Evolutionary conservation across 2,113 vertebrate genomes (phyloP).

Genomic region (Sinocyclocheilus anophthalmus): DNA sequence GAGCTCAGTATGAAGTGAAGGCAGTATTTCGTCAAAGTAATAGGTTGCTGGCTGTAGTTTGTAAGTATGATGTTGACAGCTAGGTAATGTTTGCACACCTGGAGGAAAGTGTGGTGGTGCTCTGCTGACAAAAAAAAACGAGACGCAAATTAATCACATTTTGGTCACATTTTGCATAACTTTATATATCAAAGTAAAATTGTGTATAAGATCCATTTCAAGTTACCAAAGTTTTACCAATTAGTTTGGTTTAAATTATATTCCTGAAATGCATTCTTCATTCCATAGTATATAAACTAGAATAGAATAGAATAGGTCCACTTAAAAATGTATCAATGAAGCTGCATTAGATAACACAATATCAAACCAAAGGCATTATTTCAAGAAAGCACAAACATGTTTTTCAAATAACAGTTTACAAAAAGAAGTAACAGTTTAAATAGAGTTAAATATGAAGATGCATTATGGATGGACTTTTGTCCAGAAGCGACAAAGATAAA

Average conservation of each 20-base stretch:
- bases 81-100: constrained; percentile 38
- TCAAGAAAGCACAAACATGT: not conserved
- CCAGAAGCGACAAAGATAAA: not conserved
- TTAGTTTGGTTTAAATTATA: not conserved
- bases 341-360: not conserved
- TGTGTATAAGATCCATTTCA: not conserved
- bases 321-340: not conserved
- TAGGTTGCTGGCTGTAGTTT: not conserved
- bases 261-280: not conserved
- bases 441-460: not conserved
- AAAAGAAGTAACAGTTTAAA: not conserved
- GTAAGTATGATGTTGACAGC: constrained; percentile 18
- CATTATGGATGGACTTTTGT: too few species aligned
- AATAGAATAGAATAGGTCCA: not conserved
- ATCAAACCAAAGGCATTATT: not conserved
- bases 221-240: not conserved
- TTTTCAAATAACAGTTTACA: not conserved
- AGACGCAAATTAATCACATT: not conserved
- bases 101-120: not conserved
- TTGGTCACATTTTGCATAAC: not conserved
- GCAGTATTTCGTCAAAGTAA: not conserved
- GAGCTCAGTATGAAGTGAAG: not conserved
- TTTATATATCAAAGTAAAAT: not conserved
- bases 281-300: not conserved
- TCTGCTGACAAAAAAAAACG: not conserved